Conservation (phyloP, 2,797 vertebrate species). For the Sebastes minor region DNA sequence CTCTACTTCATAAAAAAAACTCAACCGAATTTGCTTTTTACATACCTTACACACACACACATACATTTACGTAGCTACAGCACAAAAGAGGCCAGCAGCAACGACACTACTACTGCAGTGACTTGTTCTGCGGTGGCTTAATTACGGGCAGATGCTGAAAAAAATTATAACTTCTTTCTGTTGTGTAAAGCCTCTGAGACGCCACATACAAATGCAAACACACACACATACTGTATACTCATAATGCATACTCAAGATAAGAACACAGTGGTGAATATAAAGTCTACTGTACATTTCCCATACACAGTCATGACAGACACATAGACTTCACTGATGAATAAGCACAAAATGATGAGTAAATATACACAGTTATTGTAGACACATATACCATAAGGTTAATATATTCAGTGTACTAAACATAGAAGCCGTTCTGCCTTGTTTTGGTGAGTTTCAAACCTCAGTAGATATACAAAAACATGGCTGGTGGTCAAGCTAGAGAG, state of each 20-base stretch:
- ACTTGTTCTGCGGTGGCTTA: slow-evolving; percentile 77
- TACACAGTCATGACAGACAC: not conserved
- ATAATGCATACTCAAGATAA: slow-evolving; percentile 1
- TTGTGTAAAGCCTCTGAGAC: slow-evolving; percentile 53
- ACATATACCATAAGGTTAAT: not conserved
- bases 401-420: not conserved
- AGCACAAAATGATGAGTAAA: not conserved
- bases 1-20: slow-evolving; percentile 52
- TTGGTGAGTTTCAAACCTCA: not conserved
- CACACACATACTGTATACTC: slow-evolving; percentile 1
- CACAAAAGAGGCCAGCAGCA: slow-evolving; percentile 40
- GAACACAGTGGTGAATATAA: not conserved
- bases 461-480: not conserved
- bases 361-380: not conserved
- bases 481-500: not conserved
- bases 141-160: slow-evolving; percentile 70
- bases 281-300: not conserved
- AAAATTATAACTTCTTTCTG: slow-evolving; percentile 56
- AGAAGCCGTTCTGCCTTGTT: not conserved
- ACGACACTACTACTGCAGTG: slow-evolving; percentile 58
- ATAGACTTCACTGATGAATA: not conserved
- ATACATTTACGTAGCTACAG: not conserved
- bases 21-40: slow-evolving; percentile 52
- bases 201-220: slow-evolving; percentile 15
- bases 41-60: slow-evolving; percentile 17